Base-by-base conservation (phyloP, 2,113 vertebrate species). In the Salvelinus namaycush region DNA sequence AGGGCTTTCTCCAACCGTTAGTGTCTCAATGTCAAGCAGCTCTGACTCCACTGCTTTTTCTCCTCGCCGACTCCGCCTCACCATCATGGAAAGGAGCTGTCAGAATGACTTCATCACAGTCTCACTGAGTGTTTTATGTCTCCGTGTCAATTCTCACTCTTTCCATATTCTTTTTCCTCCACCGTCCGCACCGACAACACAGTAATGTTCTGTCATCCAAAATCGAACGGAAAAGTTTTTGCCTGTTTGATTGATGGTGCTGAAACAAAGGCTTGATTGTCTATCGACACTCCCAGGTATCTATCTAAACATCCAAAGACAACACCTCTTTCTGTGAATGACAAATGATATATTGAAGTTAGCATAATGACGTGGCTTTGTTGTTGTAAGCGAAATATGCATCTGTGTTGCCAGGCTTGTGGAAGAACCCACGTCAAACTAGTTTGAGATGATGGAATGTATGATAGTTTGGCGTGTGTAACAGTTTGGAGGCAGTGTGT, bases 41-140 rank as follows among this genome's bases (percentile, higher is more conserved):
- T 67, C 65, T 31, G 27, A 54, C 74, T 57, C 82, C 60, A 80
- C 80, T 82, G 70, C 59, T 70, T 2, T 62, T 75, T 5, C 51
- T 4, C 51, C 51, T 18, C 51, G 3, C 51, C 5, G 4, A 18
- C 51, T 77, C 59, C 54, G 81, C 77, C 75, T 78, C 85, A 85
- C 88, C 84, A 86, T 87, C 84, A 89, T 88, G 86, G 87, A 88
- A 91, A 92, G 74, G 68, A 85, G 78, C 80, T 86, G 86, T 89
- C 82, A 79, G 80, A 34, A 83, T 87, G 80, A 91, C 83, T 87
- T 90, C 87, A 90, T 87, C 83, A 71, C 79, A 83, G 14, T 18
- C 51, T 88, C 81, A 74, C 87, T 84, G 80, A 89, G 83, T 83
- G 86, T 89, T 90, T 92, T 84, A 85, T 86, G 83, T 86, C 83